These are phyloP conservation scores for Corticium candelabrum DNA, from an alignment of 37 sponge, comb jelly and placozoan species.

Conservation along the genomic window DNA sequence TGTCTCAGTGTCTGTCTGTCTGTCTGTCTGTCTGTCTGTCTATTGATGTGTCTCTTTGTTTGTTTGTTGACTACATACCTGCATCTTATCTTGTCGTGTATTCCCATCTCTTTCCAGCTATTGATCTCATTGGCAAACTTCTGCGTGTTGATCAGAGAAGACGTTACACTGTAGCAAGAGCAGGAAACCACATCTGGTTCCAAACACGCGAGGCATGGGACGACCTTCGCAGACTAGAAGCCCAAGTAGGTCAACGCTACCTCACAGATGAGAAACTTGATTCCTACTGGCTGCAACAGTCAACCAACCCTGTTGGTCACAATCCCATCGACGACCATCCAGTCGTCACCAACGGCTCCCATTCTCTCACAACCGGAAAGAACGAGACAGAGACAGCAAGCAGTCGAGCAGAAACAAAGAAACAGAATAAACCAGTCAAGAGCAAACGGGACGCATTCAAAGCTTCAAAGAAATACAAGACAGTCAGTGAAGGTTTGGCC, in stretches of 20 bases:
- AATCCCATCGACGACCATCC: not conserved
- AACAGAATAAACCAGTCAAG: not conserved
- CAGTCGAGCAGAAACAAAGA: not conserved
- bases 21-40: too few species aligned
- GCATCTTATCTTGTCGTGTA: not conserved
- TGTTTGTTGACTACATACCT: too few species aligned
- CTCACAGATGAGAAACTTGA: slow-evolving; percentile 78
- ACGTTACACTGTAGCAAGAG: slow-evolving; percentile 57
- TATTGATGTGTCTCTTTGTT: too few species aligned
- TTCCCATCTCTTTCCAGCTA: slow-evolving; percentile 37
- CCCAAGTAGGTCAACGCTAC: slow-evolving; percentile 42
- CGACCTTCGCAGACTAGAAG: slow-evolving; percentile 64
- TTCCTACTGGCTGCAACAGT: slow-evolving; percentile 48
- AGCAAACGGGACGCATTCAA: not conserved
- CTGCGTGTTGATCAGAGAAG: slow-evolving; percentile 68
- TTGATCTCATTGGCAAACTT: slow-evolving; percentile 70
- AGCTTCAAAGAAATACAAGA: not conserved
- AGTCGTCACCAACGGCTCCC: not conserved
- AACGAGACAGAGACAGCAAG: not conserved
- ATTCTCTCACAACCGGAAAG: not conserved
- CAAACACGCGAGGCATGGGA: slow-evolving; percentile 44
- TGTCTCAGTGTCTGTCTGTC: not conserved
- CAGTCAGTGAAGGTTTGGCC: not conserved
- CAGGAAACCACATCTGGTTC: slow-evolving; percentile 75
- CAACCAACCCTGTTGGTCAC: not conserved